Evolutionary conservation across 2,888 invertebrate species (phyloP).

Genomic region (Leptinotarsa juncta): DNA sequence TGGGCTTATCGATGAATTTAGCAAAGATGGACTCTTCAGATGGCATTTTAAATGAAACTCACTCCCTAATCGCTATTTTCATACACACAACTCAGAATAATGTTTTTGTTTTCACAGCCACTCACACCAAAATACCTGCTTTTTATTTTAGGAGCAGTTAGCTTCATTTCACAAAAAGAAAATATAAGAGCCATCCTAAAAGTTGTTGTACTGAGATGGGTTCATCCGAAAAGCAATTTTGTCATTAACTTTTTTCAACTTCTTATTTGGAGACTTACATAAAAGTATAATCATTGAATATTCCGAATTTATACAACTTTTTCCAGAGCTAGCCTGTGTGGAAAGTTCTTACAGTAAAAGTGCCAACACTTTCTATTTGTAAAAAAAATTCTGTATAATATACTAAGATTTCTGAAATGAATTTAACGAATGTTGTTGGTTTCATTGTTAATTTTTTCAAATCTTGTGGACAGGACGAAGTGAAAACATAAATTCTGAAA

Average conservation of each 20-base stretch:
- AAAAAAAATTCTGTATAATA: background rate
- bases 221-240: background rate
- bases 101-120: conserved; percentile 62
- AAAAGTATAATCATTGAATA: too few relatives aligned
- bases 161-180: conserved; percentile 56
- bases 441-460: too few relatives aligned
- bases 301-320: too few relatives aligned
- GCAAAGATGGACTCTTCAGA: conserved; percentile 49
- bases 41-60: conserved; percentile 50
- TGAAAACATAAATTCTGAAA: too few relatives aligned
- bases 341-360: background rate
- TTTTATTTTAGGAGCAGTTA: conserved; percentile 58
- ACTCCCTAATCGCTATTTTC: conserved; percentile 54
- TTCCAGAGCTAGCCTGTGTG: too few relatives aligned
- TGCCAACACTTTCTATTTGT: background rate
- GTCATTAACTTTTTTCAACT: background rate
- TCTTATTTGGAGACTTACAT: too few relatives aligned
- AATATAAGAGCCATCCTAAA: conserved; percentile 34
- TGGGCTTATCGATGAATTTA: conserved; percentile 21
- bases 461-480: too few relatives aligned
- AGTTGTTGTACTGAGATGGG: background rate
- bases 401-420: too few relatives aligned
- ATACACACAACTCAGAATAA: conserved; percentile 60
- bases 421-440: too few relatives aligned
- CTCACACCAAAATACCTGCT: conserved; percentile 61